Evolutionary conservation across 2,797 vertebrate species (phyloP).

Genomic region (Avahi laniger): DNA sequence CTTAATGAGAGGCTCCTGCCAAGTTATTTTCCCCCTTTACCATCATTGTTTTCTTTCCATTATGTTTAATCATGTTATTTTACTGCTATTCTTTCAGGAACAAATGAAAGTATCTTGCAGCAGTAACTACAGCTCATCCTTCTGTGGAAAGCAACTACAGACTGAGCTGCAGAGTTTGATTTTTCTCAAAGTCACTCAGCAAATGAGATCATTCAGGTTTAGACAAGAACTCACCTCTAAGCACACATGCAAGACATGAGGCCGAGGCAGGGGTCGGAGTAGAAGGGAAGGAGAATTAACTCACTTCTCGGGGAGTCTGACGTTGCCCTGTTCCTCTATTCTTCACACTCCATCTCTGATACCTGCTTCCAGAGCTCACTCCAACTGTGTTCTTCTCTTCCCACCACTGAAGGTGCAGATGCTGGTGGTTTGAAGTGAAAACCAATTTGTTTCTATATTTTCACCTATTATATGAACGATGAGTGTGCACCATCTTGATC

Average conservation of each 20-base stretch:
- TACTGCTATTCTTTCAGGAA: not conserved
- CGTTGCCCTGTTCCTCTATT: rapidly evolving
- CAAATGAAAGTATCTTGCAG: not conserved
- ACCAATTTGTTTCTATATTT: not conserved
- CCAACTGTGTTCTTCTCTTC: not conserved
- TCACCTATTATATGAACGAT: too few species aligned
- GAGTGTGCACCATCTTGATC: not conserved
- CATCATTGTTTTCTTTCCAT: not conserved
- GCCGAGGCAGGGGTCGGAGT: not conserved
- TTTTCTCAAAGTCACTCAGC: not conserved
- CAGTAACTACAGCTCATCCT: not conserved
- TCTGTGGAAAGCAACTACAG: not conserved
- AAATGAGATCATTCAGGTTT: not conserved
- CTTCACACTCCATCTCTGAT: rapidly evolving
- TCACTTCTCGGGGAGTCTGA: too few species aligned
- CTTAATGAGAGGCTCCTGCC: not conserved
- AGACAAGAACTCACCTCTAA: not conserved
- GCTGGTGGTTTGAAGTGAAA: not conserved
- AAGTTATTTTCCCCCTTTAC: not conserved
- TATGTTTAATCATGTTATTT: not conserved
- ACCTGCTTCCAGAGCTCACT: not conserved
- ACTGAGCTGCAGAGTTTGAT: not conserved
- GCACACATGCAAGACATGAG: not conserved
- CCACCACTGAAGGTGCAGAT: not conserved
- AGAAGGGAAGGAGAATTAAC: too few species aligned